Evolutionary conservation across 2,888 invertebrate genomes (phyloP), one percentile per base, ranked within the genome.

Genomic region (Orthosia cruda): DNA sequence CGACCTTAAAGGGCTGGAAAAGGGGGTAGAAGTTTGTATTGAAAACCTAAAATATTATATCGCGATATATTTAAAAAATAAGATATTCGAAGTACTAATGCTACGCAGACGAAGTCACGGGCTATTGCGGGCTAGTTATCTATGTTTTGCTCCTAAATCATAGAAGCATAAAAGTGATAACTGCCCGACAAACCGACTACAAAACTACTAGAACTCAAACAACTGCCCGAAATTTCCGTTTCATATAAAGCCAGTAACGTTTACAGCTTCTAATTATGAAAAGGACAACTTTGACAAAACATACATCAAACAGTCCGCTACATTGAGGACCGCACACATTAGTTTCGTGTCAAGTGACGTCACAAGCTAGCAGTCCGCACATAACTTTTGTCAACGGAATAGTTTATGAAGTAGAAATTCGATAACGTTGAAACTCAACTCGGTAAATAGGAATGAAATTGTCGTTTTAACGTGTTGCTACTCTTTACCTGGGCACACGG

Each of bases 341-440:
- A 61, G 59, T 73, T 76, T 62, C 62, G 76, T 66, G 71, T 71
- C 67, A 80, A 32, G 55, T 68, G 69, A 77, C 73, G 74, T 72
- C 68, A 82, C 73, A 79, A 66, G 80, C 75, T 66, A 77, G 67
- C 18, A 47, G 77, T 57, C 58, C 32, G 50, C 40, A 74, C 23
- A 71, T 65, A 82, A 82, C 71, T 82, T 64, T 65, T 71, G 57
- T 85, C 86, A 80, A 79, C 81, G 72, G 88, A 91, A 93, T 92
- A 93, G 90, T 92, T 92, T 90, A 92, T 92, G 88, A 91, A 91
- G 91, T 91, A 85, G 90, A 92, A 91, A 93, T 91, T 91, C 89
- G 90, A 94, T 94, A 93, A 84, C 84, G 88, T 90, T 93, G 92
- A 93, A 91, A 93, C 91, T 89, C 89, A 88, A 93, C 90, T 89